These are phyloP conservation scores for Syngnathus floridae DNA, from an alignment of 2,113 vertebrate genomes.

Conservation along the genomic window DNA sequence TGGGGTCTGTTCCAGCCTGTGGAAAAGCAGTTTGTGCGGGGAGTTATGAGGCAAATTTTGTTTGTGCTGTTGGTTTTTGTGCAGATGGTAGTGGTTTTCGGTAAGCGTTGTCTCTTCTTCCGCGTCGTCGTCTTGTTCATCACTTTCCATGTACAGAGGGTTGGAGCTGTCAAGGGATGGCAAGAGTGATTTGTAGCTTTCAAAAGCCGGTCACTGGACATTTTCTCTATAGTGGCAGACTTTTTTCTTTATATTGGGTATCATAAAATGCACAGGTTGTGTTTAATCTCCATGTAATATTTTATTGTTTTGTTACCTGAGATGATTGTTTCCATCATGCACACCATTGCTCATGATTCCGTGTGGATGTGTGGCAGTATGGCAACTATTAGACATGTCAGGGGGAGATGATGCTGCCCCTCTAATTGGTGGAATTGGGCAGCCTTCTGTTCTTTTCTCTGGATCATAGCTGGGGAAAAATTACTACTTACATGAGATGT, in stretches of 20 bases:
- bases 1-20: conserved; percentile 85
- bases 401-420: conserved; percentile 80
- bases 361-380: conserved; percentile 76
- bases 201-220: neutral
- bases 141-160: conserved; percentile 81
- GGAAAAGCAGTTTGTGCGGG: conserved; percentile 74
- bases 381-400: conserved; percentile 81
- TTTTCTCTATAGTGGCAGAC: neutral
- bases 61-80: conserved; percentile 46
- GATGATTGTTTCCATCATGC: conserved; percentile 75
- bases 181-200: conserved; percentile 74
- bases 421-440: conserved; percentile 82
- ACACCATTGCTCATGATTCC: conserved; percentile 80
- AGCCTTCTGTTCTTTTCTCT: conserved; percentile 76
- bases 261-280: neutral
- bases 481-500: too few species aligned
- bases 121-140: conserved; percentile 67
- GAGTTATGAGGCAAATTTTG: conserved; percentile 51
- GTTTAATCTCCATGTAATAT: neutral
- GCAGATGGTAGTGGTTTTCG: conserved; percentile 60
- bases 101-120: conserved; percentile 69
- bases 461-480: conserved; percentile 76
- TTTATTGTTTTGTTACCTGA: conserved; percentile 64
- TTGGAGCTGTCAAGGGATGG: conserved; percentile 83
- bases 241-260: neutral